Percentiles rank a stretch among this genome's conserved stretches.
Conservation (phyloP, 2,888 invertebrate genomes). For the Rhingia rostrata region DNA sequence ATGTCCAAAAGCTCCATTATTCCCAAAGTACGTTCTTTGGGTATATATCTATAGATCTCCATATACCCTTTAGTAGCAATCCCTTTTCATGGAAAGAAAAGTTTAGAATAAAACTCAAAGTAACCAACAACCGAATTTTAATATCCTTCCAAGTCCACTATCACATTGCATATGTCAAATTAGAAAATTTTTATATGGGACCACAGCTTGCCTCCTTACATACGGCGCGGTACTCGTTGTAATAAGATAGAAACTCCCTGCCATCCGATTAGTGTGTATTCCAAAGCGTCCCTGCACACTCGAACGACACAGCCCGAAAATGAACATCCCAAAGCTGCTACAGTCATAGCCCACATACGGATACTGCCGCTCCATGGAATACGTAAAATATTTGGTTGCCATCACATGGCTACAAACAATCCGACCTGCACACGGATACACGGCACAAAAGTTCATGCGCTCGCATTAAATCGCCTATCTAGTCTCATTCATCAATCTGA, state of each 20-base stretch:
- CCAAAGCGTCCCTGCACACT: constrained; percentile 80
- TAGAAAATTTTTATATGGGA: neutral
- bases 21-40: too few relatives aligned
- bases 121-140: too few relatives aligned
- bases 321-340: constrained; percentile 77
- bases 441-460: constrained; percentile 7
- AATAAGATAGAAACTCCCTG: constrained; percentile 80
- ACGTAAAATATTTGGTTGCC: constrained; percentile 81
- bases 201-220: constrained; percentile 27
- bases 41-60: too few relatives aligned
- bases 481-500: constrained; percentile 58
- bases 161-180: neutral
- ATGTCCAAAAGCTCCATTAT: too few relatives aligned
- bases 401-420: constrained; percentile 81
- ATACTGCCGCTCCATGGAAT: constrained; percentile 80
- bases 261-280: constrained; percentile 78
- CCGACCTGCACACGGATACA: constrained; percentile 77
- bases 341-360: constrained; percentile 80
- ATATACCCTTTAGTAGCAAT: too few relatives aligned
- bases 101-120: too few relatives aligned
- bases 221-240: constrained; percentile 72
- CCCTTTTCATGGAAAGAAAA: too few relatives aligned
- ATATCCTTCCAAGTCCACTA: too few relatives aligned
- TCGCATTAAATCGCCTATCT: constrained; percentile 31
- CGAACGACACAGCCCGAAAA: constrained; percentile 77